Evolutionary conservation across 2,113 vertebrate genomes (phyloP).

Genomic region (Gobius niger): DNA sequence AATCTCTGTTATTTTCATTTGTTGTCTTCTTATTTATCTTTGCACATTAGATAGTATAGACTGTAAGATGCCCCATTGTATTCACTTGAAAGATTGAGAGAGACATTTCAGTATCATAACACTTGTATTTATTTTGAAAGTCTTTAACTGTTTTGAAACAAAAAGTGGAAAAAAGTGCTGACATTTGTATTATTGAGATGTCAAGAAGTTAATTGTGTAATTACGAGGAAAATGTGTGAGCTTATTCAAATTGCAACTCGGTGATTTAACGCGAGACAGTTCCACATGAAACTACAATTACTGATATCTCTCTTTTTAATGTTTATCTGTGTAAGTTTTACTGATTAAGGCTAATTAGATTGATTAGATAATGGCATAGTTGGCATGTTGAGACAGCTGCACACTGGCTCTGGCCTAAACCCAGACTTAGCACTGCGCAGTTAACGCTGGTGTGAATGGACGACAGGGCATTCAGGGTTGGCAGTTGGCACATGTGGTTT

Average conservation of each 20-base stretch:
- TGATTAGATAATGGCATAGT: background rate
- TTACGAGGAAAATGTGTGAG: background rate
- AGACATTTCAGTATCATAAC: background rate
- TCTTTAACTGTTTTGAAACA: background rate
- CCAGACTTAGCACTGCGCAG: background rate
- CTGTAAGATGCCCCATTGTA: too few relatives aligned
- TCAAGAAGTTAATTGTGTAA: background rate
- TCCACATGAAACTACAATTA: background rate
- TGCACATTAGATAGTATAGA: too few relatives aligned
- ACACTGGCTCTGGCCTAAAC: background rate
- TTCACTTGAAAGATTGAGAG: background rate
- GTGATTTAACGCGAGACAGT: background rate
- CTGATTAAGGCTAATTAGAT: background rate
- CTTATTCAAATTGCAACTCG: background rate
- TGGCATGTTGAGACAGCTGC: background rate
- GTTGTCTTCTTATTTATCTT: too few relatives aligned
- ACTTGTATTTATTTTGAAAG: background rate
- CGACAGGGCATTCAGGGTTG: conserved; percentile 15
- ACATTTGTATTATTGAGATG: conserved; percentile 3
- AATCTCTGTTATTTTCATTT: too few relatives aligned
- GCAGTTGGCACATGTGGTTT: conserved; percentile 21
- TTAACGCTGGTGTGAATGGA: conserved; percentile 8
- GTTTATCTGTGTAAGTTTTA: background rate
- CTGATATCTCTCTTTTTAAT: background rate
- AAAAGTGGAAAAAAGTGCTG: background rate